Percentiles rank a stretch among this genome's conserved stretches.
phyloP scores from a whole-genome alignment of 2,113 vertebrate species.

The Cynoglossus semilaevis region DNA sequence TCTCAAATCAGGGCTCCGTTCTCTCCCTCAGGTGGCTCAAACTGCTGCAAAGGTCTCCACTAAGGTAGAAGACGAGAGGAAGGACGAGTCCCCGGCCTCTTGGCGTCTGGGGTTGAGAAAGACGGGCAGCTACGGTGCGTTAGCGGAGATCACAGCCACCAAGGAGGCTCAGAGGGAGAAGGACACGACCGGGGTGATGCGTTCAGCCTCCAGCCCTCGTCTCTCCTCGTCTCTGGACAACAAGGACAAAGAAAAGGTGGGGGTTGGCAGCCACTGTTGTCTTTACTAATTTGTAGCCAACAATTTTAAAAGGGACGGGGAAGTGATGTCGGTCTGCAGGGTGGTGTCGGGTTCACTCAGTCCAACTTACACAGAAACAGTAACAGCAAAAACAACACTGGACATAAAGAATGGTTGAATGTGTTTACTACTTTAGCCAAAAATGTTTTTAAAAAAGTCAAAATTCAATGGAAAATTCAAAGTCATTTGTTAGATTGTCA shows the following conservation, averaged over 20 bases:
- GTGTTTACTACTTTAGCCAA: no score
- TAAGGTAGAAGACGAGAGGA: conserved; percentile 90
- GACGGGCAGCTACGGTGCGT: conserved; percentile 95
- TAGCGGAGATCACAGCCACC: conserved; percentile 93
- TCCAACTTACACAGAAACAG: no score
- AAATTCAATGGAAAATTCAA: no score
- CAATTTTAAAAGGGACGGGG: no score
- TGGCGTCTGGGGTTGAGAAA: conserved; percentile 94
- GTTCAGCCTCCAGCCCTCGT: conserved; percentile 96
- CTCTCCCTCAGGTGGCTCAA: conserved; percentile 75
- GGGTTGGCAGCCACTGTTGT: no score
- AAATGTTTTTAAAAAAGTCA: no score
- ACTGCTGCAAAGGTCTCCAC: conserved; percentile 83
- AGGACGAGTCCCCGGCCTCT: conserved; percentile 94
- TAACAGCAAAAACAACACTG: no score
- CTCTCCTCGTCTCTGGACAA: conserved; percentile 95
- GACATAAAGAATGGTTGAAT: no score
- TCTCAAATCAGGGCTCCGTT: not conserved
- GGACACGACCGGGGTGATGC: conserved; percentile 91
- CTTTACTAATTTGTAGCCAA: no score
- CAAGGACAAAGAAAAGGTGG: conserved; percentile 96
- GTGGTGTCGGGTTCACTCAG: no score
- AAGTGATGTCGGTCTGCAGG: no score
- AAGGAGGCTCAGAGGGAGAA: conserved; percentile 96
- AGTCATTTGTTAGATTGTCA: no score